These are phyloP conservation scores for Hestina assimilis DNA, from an alignment of 1,140 invertebrate genomes.

Conservation along the genomic window DNA sequence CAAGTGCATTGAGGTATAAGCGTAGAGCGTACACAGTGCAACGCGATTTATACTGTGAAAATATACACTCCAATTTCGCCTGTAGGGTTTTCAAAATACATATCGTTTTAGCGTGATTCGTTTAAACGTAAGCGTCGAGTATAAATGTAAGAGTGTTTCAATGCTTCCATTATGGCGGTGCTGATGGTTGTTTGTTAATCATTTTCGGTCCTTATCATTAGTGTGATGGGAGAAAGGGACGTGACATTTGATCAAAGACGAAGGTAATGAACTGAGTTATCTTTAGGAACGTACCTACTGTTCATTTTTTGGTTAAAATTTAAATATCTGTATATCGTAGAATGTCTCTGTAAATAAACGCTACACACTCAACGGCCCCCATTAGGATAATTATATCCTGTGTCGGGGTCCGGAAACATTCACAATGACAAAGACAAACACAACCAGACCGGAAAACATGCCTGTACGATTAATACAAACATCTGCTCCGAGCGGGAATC, in stretches of 20 bases:
- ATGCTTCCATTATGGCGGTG: conserved; percentile 17
- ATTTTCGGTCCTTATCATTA: conserved; percentile 22
- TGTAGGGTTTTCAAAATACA: background rate
- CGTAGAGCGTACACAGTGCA: conserved; percentile 8
- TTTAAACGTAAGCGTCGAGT: background rate
- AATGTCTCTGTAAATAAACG: too few relatives aligned
- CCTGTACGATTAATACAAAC: too few relatives aligned
- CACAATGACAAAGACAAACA: too few relatives aligned
- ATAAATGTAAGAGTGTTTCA: conserved; percentile 18
- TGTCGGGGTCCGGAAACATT: too few relatives aligned
- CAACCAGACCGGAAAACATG: too few relatives aligned
- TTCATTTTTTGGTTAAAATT: background rate
- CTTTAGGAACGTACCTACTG: background rate
- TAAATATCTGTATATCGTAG: too few relatives aligned
- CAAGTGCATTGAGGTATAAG: conserved; percentile 41
- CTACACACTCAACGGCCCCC: too few relatives aligned
- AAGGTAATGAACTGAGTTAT: conserved; percentile 20
- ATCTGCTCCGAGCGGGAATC: too few relatives aligned
- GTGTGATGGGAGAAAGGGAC: conserved; percentile 11
- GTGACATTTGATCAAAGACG: background rate
- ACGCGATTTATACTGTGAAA: background rate
- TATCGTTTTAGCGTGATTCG: background rate
- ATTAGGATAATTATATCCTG: too few relatives aligned
- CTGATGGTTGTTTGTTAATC: conserved; percentile 24
- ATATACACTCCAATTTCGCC: background rate